phyloP scores from a whole-genome alignment of 2,113 vertebrate species.

The Alosa alosa region DNA sequence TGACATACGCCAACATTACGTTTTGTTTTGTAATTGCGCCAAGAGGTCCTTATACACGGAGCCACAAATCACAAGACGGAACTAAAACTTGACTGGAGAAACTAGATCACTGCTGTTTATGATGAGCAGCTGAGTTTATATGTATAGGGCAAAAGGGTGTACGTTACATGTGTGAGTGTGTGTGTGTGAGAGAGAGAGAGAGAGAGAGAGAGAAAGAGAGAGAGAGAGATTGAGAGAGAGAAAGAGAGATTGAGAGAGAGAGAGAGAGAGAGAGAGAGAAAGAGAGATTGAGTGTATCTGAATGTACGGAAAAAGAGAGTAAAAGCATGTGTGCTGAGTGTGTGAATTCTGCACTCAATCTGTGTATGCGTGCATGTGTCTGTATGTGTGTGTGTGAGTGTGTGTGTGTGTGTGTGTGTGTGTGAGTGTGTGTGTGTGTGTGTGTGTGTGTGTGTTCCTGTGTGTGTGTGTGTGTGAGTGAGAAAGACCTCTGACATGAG shows the following conservation, averaged over 20 bases:
- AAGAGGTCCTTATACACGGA: neutral
- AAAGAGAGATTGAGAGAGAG: neutral
- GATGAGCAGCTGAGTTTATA: neutral
- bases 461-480: neutral
- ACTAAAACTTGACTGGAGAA: neutral
- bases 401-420: neutral
- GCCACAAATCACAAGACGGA: slow-evolving; percentile 15
- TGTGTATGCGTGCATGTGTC: neutral
- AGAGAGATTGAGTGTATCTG: neutral
- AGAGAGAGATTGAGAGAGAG: too few species aligned
- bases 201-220: neutral
- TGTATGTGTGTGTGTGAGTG: neutral
- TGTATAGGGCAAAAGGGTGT: neutral
- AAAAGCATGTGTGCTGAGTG: neutral
- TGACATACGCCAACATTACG: neutral
- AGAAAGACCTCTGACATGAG: neutral
- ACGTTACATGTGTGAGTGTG: neutral
- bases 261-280: neutral
- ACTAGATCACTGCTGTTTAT: neutral
- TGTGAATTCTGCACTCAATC: neutral
- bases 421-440: neutral
- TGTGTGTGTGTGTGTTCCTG: neutral
- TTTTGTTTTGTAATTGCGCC: neutral
- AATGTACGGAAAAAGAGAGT: too few species aligned
- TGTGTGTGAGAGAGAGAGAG: neutral